These are phyloP conservation scores for Apeltes quadracus DNA, from an alignment of 2,113 vertebrate genomes.

Conservation along the genomic window DNA sequence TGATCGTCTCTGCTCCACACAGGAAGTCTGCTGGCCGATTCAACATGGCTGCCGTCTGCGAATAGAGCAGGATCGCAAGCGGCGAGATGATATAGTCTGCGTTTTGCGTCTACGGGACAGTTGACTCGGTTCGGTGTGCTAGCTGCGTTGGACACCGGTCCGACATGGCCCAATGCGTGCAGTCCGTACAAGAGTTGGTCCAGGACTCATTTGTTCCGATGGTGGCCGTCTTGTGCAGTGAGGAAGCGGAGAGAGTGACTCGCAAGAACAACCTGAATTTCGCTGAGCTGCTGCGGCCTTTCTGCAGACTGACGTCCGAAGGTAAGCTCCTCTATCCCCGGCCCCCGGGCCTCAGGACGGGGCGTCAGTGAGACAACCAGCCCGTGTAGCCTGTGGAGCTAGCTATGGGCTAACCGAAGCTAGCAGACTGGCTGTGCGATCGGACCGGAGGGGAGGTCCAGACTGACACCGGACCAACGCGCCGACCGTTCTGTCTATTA, in stretches of 20 bases:
- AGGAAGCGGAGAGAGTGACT: conserved; percentile 90
- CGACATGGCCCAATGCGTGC: conserved; percentile 93
- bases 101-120: not conserved
- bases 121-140: conserved; percentile 8
- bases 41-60: conserved; percentile 75
- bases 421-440: conserved; percentile 12
- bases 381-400: not conserved
- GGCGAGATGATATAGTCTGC: conserved; percentile 48
- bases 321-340: conserved; percentile 78
- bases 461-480: conserved; percentile 1
- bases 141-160: not conserved
- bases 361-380: not conserved
- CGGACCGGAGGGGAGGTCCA: conserved; percentile 9
- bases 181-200: conserved; percentile 96
- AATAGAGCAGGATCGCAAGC: conserved; percentile 58
- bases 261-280: conserved; percentile 94
- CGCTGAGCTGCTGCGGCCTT: conserved; percentile 92
- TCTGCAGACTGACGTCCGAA: conserved; percentile 95
- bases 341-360: not conserved
- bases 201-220: conserved; percentile 96
- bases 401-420: conserved; percentile 24
- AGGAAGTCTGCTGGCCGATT: conserved; percentile 69
- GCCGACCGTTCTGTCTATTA: not conserved
- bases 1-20: conserved; percentile 61
- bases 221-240: conserved; percentile 94